phyloP scores from a whole-genome alignment of 2,113 vertebrate genomes.

The Anguilla japonica region DNA sequence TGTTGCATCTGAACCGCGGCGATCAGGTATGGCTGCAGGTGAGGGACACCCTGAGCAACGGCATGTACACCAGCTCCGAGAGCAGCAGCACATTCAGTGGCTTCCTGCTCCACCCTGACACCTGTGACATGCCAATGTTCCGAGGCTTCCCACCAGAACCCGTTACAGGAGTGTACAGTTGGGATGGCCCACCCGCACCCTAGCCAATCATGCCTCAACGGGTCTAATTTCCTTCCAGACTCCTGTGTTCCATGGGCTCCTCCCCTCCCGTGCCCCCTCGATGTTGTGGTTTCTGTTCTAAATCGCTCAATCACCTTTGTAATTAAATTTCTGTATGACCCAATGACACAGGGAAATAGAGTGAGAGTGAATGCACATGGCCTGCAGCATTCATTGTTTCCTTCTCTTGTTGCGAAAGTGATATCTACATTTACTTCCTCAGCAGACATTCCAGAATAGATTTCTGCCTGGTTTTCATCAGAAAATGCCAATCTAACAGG shows the following conservation, averaged over 20 bases:
- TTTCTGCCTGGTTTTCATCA: not conserved
- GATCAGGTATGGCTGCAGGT: slow-evolving; percentile 66
- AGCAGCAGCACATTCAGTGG: slow-evolving; percentile 64
- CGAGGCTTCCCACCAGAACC: slow-evolving; percentile 24
- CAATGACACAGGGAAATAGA: not conserved
- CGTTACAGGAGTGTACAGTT: not conserved
- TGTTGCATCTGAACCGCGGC: slow-evolving; percentile 52
- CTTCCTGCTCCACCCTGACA: slow-evolving; percentile 64
- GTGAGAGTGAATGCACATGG: not conserved
- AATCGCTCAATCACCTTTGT: not conserved
- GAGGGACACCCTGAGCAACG: slow-evolving; percentile 50
- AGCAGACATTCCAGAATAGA: not conserved
- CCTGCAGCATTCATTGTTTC: not conserved
- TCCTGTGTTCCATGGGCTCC: not conserved
- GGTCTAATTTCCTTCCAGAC: not conserved
- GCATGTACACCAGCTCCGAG: slow-evolving; percentile 52
- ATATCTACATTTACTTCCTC: not conserved
- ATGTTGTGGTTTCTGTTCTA: not conserved
- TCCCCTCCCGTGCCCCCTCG: not conserved
- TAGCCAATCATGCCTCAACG: not conserved
- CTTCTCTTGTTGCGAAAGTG: not conserved
- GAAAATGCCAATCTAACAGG: not conserved
- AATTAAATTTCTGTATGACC: not conserved
- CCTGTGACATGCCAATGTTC: slow-evolving; percentile 44
- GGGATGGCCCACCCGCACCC: slow-evolving; percentile 21